Conservation (phyloP, 1,140 invertebrate genomes). For the Bombus polaris region DNA sequence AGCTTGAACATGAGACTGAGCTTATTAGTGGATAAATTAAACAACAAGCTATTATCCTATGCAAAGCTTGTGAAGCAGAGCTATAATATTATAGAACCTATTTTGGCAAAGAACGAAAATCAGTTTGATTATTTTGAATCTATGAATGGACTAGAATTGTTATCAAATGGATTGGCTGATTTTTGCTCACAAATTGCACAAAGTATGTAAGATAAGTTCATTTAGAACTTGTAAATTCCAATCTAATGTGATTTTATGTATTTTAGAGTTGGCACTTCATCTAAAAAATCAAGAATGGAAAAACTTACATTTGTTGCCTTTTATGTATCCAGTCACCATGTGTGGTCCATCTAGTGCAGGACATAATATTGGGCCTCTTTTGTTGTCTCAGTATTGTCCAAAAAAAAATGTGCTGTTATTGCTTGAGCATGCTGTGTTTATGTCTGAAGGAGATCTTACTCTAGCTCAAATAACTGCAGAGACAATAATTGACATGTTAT, state of each 20-base stretch:
- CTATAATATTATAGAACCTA: conserved; percentile 71
- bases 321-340: conserved; percentile 75
- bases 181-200: conserved; percentile 75
- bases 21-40: conserved; percentile 72
- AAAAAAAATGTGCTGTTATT: conserved; percentile 79
- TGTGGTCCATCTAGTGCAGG: conserved; percentile 78
- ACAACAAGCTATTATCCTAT: conserved; percentile 73
- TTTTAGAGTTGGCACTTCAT: conserved; percentile 72
- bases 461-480: conserved; percentile 79
- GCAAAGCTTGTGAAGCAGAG: conserved; percentile 71
- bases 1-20: conserved; percentile 68
- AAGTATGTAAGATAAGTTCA: conserved; percentile 62
- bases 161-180: conserved; percentile 66
- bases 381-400: conserved; percentile 77
- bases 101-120: conserved; percentile 66
- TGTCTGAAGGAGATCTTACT: conserved; percentile 78
- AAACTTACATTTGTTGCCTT: conserved; percentile 77
- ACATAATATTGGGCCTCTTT: conserved; percentile 78
- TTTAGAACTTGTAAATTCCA: background rate
- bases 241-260: conserved; percentile 23
- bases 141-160: conserved; percentile 47
- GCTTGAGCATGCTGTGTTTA: conserved; percentile 76
- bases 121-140: conserved; percentile 60
- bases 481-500: conserved; percentile 79
- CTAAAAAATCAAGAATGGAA: conserved; percentile 77